A percentile compares a stretch with the other conserved stretches of the same genome.
These are phyloP conservation scores for Catharus ustulatus DNA, from an alignment of 2,797 vertebrate species.

Conservation along the genomic window DNA sequence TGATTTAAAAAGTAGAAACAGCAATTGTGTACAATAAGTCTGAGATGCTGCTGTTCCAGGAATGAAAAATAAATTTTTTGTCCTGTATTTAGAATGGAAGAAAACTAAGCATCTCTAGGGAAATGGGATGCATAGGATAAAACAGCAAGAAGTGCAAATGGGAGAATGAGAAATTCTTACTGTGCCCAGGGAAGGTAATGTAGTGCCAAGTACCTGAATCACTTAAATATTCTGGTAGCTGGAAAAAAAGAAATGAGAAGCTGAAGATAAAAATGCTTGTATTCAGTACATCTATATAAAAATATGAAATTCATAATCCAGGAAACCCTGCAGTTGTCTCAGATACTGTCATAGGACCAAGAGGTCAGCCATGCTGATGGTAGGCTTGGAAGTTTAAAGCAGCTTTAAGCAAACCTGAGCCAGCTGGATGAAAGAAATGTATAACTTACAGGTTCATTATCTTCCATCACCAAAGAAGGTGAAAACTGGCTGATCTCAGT, in stretches of 20 bases:
- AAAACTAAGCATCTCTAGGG: background rate
- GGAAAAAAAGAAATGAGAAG: background rate
- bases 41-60: background rate
- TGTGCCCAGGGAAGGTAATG: background rate
- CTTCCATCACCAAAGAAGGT: background rate
- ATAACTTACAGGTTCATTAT: background rate
- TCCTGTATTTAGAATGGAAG: background rate
- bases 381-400: background rate
- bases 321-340: background rate
- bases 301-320: background rate
- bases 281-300: background rate
- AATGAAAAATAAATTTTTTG: background rate
- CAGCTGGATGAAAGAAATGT: background rate
- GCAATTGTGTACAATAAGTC: background rate
- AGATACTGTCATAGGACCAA: background rate
- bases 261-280: background rate
- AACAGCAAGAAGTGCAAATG: background rate
- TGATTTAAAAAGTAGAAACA: background rate
- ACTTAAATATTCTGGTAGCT: background rate
- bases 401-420: background rate
- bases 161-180: background rate
- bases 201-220: background rate
- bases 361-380: background rate
- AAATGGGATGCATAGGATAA: background rate
- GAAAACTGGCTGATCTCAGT: background rate